Base-by-base conservation (phyloP, 2,888 invertebrate genomes). In the Melanophora roralis region DNA sequence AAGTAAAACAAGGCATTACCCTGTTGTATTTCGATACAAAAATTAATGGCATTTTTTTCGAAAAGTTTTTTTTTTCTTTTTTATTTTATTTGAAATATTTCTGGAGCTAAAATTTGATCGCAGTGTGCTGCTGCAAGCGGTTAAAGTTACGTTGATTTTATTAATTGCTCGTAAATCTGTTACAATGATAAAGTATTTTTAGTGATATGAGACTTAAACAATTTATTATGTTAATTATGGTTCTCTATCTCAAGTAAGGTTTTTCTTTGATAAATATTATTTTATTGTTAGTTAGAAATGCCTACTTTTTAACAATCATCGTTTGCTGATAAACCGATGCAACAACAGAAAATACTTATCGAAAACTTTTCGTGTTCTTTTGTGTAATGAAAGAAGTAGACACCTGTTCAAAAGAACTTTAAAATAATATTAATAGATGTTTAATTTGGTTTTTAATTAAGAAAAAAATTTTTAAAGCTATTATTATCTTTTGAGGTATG, bases 91-190 rank as follows among this genome's bases (percentile, higher is more conserved):
- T 16, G 8, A 43, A 64, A 49, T 45, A 45, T 38, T 27, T 55
- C 55, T 32, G 55, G 21, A 21, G 38, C 59, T 75, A 55, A 34
- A 68, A 45, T 36, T 65, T 47, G 11, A 57, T 34, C 47, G 11
- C 45, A 38, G 64, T 65, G 32, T 27, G 27, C 6, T 68, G 57
- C 36, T 23, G 71, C 62, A 49, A 65, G 49, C 36, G 53, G 11
- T 40, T 53, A n/a, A 64, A 2, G 45, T 49, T 64, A 67, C 49
- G 27, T 51, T 59, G 49, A 32, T 71, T 79, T 80, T 80, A 76
- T 76, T 80, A 80, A 80, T 80, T 80, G 76, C 72, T 73, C 80
- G 57, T 80, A 73, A 80, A 76, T 73, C 72, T 62, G 45, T 72
- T 80, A 59, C 49, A 62, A 68, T 59, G 80, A 80, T 76, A 76